phyloP scores from a whole-genome alignment of 2,888 invertebrate species.

The Aleiodes alternator region DNA sequence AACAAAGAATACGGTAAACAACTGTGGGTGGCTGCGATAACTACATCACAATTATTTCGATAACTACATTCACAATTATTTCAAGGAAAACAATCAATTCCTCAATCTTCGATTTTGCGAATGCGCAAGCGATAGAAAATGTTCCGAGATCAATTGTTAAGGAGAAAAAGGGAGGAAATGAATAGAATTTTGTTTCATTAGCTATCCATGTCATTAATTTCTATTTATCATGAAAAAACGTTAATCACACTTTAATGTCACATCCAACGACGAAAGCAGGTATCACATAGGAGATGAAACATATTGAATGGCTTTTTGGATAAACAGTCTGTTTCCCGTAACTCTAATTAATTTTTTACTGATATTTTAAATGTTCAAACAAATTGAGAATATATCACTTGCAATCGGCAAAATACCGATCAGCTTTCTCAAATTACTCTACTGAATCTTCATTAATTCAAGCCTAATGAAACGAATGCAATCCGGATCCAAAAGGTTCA shows the following conservation, averaged over 20 bases:
- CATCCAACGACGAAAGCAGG: background rate
- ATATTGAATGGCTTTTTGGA: background rate
- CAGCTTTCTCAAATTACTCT: conserved; percentile 1
- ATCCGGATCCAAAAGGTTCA: background rate
- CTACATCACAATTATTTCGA: conserved; percentile 37
- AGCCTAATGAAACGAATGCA: conserved; percentile 22
- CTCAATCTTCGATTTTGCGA: conserved; percentile 65
- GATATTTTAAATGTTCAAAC: background rate
- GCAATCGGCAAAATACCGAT: conserved; percentile 29
- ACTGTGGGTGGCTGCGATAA: conserved; percentile 40
- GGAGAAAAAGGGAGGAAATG: background rate
- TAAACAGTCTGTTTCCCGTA: background rate
- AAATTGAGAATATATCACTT: conserved; percentile 10
- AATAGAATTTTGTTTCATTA: background rate
- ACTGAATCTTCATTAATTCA: conserved; percentile 7
- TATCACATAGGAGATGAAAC: background rate
- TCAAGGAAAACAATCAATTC: conserved; percentile 51
- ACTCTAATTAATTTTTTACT: background rate
- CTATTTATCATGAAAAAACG: background rate
- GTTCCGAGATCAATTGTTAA: background rate
- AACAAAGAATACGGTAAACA: conserved; percentile 47
- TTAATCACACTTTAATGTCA: background rate
- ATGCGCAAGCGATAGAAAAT: conserved; percentile 50
- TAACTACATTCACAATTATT: conserved; percentile 34
- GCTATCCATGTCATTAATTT: background rate